phyloP scores from a whole-genome alignment of 2,888 invertebrate genomes.

The Eupithecia exiguata region DNA sequence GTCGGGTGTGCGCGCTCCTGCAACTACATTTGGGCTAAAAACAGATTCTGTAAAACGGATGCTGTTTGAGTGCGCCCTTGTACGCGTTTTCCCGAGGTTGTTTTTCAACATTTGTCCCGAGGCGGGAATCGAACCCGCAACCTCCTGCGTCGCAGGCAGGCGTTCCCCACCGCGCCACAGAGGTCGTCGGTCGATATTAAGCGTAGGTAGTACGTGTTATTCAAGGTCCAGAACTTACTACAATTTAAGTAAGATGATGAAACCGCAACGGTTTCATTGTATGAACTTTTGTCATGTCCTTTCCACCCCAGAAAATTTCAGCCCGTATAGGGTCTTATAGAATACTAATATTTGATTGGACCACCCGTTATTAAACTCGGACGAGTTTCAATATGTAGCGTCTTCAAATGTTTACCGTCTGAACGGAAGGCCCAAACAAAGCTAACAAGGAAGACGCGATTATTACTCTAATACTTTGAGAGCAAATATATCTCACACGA shows the following conservation, averaged over 20 bases:
- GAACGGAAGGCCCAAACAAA: conserved; percentile 56
- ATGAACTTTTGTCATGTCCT: not conserved
- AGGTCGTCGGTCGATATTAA: too few species aligned
- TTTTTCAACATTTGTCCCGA: too few species aligned
- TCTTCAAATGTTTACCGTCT: conserved; percentile 62
- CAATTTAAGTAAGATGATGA: not conserved
- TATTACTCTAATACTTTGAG: conserved; percentile 57
- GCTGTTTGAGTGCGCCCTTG: too few species aligned
- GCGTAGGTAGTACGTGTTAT: not conserved
- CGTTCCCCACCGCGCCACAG: too few species aligned
- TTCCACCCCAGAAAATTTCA: not conserved
- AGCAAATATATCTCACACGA: conserved; percentile 47
- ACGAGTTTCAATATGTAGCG: conserved; percentile 58
- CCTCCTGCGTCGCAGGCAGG: too few species aligned
- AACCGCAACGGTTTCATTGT: not conserved
- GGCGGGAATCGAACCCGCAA: too few species aligned
- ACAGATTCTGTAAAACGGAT: too few species aligned
- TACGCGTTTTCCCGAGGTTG: too few species aligned
- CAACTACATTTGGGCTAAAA: too few species aligned
- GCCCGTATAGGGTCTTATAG: not conserved
- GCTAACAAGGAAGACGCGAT: conserved; percentile 55
- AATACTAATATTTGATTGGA: conserved; percentile 48
- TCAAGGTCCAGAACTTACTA: not conserved
- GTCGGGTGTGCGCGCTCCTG: too few species aligned
- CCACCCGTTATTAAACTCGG: conserved; percentile 59